Evolutionary conservation across 1,140 invertebrate genomes (phyloP).

Genomic region (Pseudomyrmex flavicornis): DNA sequence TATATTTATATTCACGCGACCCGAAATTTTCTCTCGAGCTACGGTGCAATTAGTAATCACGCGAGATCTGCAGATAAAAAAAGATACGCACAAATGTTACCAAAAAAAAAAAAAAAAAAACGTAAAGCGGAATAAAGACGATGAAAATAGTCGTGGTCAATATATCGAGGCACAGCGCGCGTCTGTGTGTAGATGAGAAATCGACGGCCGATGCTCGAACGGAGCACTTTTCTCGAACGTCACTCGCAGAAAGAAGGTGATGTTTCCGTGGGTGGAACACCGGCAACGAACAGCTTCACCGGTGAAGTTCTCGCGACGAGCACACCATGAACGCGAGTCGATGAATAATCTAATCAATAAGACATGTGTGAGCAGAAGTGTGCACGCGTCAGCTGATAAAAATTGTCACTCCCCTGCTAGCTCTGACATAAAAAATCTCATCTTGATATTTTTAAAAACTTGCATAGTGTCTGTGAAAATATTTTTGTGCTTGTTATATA

Average conservation of each 20-base stretch:
- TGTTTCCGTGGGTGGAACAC: not conserved
- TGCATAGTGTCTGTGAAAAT: no score
- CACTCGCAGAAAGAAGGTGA: conserved; percentile 7
- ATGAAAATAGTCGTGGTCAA: conserved; percentile 6
- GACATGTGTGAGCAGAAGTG: conserved; percentile 13
- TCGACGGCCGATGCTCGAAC: not conserved
- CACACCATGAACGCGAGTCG: not conserved
- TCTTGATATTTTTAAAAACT: no score
- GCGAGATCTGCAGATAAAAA: no score
- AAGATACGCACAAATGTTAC: no score
- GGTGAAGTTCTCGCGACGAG: not conserved
- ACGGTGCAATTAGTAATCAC: no score
- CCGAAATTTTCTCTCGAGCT: no score
- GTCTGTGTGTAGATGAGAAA: not conserved
- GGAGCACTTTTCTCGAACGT: not conserved
- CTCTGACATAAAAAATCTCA: no score
- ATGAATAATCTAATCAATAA: conserved; percentile 51
- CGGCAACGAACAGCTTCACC: not conserved
- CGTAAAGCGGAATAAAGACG: no score
- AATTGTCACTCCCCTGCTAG: conserved; percentile 4
- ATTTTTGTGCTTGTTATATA: no score
- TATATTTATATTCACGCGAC: no score
- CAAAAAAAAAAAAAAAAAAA: not conserved
- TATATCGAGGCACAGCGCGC: not conserved
- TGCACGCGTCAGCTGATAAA: conserved; percentile 19